These are phyloP conservation scores for Drosophila bunnanda DNA, from an alignment of 2,888 invertebrate genomes.

Conservation along the genomic window DNA sequence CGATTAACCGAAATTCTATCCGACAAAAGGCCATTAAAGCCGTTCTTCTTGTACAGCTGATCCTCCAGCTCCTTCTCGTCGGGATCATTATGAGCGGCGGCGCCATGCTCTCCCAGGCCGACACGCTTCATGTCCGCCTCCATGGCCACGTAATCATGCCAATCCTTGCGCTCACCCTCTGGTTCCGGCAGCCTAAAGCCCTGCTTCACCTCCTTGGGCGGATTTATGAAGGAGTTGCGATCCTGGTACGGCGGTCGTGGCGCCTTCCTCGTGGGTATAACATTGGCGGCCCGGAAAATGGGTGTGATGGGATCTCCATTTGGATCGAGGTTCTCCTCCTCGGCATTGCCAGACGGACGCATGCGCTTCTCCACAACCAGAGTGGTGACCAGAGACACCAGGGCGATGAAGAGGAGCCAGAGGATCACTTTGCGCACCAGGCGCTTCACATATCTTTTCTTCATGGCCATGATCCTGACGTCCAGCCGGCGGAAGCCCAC, in stretches of 20 bases:
- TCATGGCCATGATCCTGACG: conserved; percentile 66
- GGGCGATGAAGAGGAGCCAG: conserved; percentile 50
- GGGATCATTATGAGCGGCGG: conserved; percentile 87
- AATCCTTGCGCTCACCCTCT: conserved; percentile 87
- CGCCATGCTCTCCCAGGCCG: conserved; percentile 91
- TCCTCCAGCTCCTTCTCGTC: conserved; percentile 87
- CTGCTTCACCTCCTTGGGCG: background rate
- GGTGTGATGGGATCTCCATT: conserved; percentile 77
- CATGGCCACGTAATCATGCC: conserved; percentile 91
- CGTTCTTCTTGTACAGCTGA: conserved; percentile 92
- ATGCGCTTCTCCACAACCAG: conserved; percentile 70
- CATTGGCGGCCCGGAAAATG: conserved; percentile 50
- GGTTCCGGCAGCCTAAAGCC: conserved; percentile 69
- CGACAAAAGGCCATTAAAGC: conserved; percentile 96
- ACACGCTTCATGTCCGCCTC: conserved; percentile 86
- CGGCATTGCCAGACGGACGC: background rate
- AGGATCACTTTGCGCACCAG: conserved; percentile 66
- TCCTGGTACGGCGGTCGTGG: conserved; percentile 74
- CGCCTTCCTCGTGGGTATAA: conserved; percentile 62
- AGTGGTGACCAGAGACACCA: conserved; percentile 65
- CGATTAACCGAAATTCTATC: conserved; percentile 95
- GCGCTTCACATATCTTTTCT: conserved; percentile 75
- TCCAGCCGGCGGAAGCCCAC: conserved; percentile 19
- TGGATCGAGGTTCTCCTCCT: conserved; percentile 58
- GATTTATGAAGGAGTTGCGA: conserved; percentile 54